Evolutionary conservation across 2,888 invertebrate genomes (phyloP), one percentile per base, ranked within the genome.

Genomic region (Phyto melanocephala): DNA sequence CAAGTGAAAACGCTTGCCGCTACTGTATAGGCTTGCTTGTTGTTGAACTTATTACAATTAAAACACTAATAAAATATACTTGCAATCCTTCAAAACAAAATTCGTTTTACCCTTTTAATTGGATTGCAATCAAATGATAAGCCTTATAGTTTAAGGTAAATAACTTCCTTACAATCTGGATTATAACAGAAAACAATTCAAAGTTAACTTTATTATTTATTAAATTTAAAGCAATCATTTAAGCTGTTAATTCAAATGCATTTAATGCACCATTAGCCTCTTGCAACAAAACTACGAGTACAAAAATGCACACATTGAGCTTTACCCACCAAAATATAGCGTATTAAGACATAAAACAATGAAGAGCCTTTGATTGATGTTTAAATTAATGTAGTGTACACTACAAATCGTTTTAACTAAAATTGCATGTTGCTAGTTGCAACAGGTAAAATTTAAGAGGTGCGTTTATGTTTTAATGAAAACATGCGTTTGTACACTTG

Each of bases 401-500:
- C 28, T 15, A 37, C 8, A 24, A 40, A 68, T 68, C 68, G 54
- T 24, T 40, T 15, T 54, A 37, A n/a, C 24, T 13, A 13, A 20
- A 22, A 62, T 10, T 62, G n/a, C 28, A 28, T 40, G 24, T n/a
- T 42, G 22, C 42, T 33, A 42, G 47, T 28, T 47, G 28, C 40
- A 54, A 54, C 68, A 68, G 28, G 13, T 52, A 40, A 37, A 28
- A 17, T 5, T 22, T 13, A 52, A 67, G 24, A 22, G 37, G 52
- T 24, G 8, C 7, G 24, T 54, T 54, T 28, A 5, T 10, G 13
- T 68, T 54, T 28, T 54, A 52, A 11, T 24, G 20, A n/a, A 24
- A 54, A 40, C 54, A 68, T 68, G 52, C 40, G 13, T 70, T 62
- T 17, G 2, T 54, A 70, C 62, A 77, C 77, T 62, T 70, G 58